Percentiles rank a stretch among this genome's conserved stretches.
Conservation (phyloP, 2,797 vertebrate genomes). For the Astyanax mexicanus region DNA sequence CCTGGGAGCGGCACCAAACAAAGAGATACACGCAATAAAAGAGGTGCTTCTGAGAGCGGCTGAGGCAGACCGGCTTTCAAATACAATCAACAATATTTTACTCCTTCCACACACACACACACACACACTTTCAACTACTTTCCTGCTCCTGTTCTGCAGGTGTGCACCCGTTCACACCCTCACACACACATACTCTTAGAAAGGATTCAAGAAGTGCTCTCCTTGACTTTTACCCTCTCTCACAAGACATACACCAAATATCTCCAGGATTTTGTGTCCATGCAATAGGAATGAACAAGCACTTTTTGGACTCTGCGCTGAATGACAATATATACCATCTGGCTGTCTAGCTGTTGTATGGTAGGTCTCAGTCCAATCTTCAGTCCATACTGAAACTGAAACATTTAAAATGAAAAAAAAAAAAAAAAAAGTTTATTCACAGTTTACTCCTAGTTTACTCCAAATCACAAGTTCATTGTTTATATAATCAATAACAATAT, state of each 20-base stretch:
- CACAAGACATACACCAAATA: constrained; percentile 19
- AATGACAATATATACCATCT: neutral
- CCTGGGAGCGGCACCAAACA: constrained; percentile 34
- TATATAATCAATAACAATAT: neutral
- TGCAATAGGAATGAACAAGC: constrained; percentile 8
- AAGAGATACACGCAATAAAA: constrained; percentile 48
- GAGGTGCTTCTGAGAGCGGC: constrained; percentile 1
- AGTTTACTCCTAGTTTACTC: neutral
- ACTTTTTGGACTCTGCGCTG: neutral
- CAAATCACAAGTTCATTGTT: neutral
- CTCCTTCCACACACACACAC: constrained; percentile 22
- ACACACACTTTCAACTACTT: constrained; percentile 23
- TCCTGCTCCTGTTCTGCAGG: neutral
- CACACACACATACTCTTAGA: neutral
- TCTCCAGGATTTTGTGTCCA: constrained; percentile 1
- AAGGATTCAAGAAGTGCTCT: neutral
- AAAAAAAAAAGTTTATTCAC: neutral
- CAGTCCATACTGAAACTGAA: neutral
- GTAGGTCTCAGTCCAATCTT: no score
- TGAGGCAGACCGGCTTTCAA: constrained; percentile 25
- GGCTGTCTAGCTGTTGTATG: neutral
- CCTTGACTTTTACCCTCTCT: neutral
- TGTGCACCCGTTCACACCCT: neutral
- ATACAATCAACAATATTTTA: constrained; percentile 35
- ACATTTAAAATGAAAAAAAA: no score